These are phyloP conservation scores for Lithophane ornitopus DNA, from an alignment of 2,888 invertebrate genomes.

Conservation along the genomic window DNA sequence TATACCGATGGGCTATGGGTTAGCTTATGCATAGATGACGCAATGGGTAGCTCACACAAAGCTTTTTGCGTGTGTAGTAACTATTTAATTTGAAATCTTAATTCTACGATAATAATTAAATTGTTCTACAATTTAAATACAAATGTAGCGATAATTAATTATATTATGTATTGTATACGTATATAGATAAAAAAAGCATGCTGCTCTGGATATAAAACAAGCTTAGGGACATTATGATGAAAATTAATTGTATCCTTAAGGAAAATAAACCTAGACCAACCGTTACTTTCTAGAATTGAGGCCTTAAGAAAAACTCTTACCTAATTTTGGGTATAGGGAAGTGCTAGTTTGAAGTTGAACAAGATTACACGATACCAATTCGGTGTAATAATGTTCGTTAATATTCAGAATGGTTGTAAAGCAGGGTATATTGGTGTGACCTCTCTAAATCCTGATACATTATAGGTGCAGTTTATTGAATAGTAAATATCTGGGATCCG, in stretches of 20 bases:
- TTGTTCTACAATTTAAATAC: not conserved
- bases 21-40: not conserved
- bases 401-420: conserved; percentile 65
- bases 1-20: not conserved
- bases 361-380: conserved; percentile 30
- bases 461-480: conserved; percentile 79
- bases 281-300: conserved; percentile 2
- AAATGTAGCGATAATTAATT: not conserved
- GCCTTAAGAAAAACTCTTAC: conserved; percentile 21
- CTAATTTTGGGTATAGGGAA: conserved; percentile 1
- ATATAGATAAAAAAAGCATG: not conserved
- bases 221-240: not conserved
- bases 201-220: not conserved
- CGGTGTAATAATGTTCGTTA: conserved; percentile 54
- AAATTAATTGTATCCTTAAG: not conserved
- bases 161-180: not conserved
- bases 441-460: conserved; percentile 71
- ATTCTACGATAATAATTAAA: not conserved
- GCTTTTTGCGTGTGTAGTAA: not conserved
- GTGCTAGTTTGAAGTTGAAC: conserved; percentile 11
- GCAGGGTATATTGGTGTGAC: conserved; percentile 63
- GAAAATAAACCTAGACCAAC: conserved; percentile 30
- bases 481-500: conserved; percentile 76
- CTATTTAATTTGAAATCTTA: not conserved
- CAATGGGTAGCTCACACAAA: not conserved